Base-by-base conservation (phyloP, 2,888 invertebrate species). In the Leptopilina myrica region DNA sequence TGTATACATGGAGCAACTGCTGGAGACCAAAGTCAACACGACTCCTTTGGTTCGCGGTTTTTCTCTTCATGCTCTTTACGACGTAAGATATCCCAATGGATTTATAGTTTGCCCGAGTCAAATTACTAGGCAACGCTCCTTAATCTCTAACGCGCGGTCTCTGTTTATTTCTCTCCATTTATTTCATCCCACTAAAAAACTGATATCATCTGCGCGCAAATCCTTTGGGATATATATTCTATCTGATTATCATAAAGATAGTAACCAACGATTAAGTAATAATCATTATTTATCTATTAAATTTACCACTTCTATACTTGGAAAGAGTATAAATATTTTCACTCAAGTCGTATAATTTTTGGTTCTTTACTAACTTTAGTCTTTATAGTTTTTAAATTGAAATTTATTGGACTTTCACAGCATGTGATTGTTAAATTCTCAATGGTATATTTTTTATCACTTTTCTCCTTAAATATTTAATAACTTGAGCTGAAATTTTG, bases 111-210 rank as follows among this genome's bases (percentile, higher is more conserved):
- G 81, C 79, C 81, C 82, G 84, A 84, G 84, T 83, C 84, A 84
- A 84, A 85, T 84, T 85, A 85, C 84, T 84, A 83, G 84, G 83
- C 83, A 82, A 85, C 85, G 85, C 84, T 85, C 84, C 82, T 85
- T 85, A 85, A 85, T 84, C 82, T 84, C 80, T 77, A 79, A 78
- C 64, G 53, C 79, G 76, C 78, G 64, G 78, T 56, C 66, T 75
- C 78, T 75, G 53, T 76, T 76, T 79, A 76, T 79, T 79, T 69
- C 79, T 79, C 76, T 76, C 76, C 73, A 73, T 79, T 79, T 79
- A 73, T 73, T 73, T 73, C 56, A 73, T 53, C 53, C 56, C 33
- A 53, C 73, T 73, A 73, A 73, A 73, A 73, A 73, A 53, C 73
- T 73, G 73, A 73, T 73, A 73, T 53, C 73, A 73, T 56, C 53